Evolutionary conservation across 2,888 invertebrate species (phyloP).

Genomic region (Latheticus oryzae): DNA sequence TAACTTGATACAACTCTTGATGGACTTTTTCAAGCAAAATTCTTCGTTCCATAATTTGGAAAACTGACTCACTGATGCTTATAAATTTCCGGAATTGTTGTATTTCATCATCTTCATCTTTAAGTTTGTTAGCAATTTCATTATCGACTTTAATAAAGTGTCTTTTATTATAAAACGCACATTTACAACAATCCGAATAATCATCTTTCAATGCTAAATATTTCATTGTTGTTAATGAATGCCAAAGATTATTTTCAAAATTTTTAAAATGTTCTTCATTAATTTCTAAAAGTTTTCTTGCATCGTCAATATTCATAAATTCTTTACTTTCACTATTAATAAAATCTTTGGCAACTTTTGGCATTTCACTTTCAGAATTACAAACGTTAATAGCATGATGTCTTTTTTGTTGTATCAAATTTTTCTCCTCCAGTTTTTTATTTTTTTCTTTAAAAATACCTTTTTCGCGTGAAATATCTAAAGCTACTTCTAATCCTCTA

Average conservation of each 20-base stretch:
- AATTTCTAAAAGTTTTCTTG: conserved; percentile 11
- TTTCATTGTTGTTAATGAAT: conserved; percentile 16
- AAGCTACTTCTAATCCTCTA: conserved; percentile 14
- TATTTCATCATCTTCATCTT: conserved; percentile 6
- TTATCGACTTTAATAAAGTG: conserved; percentile 18
- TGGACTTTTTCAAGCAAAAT: conserved; percentile 1
- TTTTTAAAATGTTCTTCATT: conserved; percentile 18
- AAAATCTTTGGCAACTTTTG: not conserved
- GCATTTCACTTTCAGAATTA: conserved; percentile 2
- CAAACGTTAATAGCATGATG: too few relatives aligned
- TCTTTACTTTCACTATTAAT: not conserved
- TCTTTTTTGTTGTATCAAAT: not conserved
- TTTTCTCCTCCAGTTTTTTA: conserved; percentile 1
- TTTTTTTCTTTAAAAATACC: not conserved
- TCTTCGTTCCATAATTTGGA: conserved; percentile 8
- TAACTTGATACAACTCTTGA: not conserved
- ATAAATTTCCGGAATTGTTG: conserved; percentile 6
- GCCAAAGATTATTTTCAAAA: conserved; percentile 16
- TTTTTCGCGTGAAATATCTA: conserved; percentile 8
- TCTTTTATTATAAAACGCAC: conserved; percentile 30
- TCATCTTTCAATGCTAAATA: conserved; percentile 16
- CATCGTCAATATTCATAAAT: not conserved
- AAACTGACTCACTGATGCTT: conserved; percentile 4
- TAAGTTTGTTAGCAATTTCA: conserved; percentile 1
- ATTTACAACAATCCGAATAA: conserved; percentile 16